Conservation (phyloP, 1,140 invertebrate species). For the Oreohelix idahoensis region DNA sequence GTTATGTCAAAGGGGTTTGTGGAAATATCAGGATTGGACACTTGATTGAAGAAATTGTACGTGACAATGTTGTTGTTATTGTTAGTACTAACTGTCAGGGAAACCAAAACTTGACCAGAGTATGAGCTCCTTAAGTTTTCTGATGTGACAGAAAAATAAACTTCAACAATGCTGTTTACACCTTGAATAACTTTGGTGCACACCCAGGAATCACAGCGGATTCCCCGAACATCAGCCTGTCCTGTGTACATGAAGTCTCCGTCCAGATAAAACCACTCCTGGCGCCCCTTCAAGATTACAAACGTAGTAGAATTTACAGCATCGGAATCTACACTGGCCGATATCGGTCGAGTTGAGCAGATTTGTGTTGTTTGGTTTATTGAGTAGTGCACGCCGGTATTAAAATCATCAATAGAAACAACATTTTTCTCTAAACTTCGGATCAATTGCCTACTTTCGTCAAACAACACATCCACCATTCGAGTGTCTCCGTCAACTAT, state of each 20-base stretch:
- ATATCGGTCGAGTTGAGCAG: not conserved
- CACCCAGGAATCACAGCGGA: not conserved
- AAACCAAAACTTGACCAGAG: not conserved
- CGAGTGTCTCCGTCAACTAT: not conserved
- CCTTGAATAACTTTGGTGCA: not conserved
- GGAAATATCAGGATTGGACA: not conserved
- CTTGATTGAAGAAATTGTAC: not conserved
- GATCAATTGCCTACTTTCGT: not conserved
- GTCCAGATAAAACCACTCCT: not conserved
- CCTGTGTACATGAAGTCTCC: slow-evolving; percentile 13
- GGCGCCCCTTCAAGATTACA: not conserved
- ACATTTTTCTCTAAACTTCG: not conserved
- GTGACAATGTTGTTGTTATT: not conserved
- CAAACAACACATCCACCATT: not conserved
- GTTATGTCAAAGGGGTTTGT: not conserved
- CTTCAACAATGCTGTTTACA: not conserved
- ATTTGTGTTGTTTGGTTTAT: not conserved
- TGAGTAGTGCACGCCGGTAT: not conserved
- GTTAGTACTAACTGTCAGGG: not conserved
- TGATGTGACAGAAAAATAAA: not conserved
- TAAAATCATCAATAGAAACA: not conserved
- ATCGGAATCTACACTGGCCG: not conserved
- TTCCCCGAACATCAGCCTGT: not conserved
- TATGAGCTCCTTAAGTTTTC: not conserved
- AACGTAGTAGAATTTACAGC: not conserved